Evolutionary conservation across 2,113 vertebrate species (phyloP).

Genomic region (Oxygymnocypris stewartii): DNA sequence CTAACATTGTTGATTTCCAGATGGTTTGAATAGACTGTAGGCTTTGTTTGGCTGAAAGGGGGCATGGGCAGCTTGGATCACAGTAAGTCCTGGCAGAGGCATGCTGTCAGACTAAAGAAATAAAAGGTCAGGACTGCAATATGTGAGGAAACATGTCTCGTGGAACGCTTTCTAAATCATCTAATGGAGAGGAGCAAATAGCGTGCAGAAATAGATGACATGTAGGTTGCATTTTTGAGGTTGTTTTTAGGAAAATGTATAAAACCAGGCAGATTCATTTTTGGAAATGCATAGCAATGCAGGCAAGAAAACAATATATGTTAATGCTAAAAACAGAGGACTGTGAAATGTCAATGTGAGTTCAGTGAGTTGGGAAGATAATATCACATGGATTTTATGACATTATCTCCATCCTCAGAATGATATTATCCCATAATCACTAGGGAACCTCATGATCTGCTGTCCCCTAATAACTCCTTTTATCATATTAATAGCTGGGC

Average conservation of each 20-base stretch:
- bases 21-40: conserved; percentile 53
- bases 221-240: not conserved
- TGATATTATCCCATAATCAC: conserved; percentile 35
- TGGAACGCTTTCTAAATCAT: conserved; percentile 41
- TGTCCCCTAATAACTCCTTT: conserved; percentile 54
- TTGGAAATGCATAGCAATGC: not conserved
- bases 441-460: conserved; percentile 22
- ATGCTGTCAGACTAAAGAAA: conserved; percentile 63
- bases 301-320: not conserved
- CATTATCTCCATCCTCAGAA: conserved; percentile 11
- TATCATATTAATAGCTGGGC: conserved; percentile 69
- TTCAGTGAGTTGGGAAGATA: not conserved
- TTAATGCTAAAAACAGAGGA: not conserved
- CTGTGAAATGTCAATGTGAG: not conserved
- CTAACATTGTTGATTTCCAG: conserved; percentile 31
- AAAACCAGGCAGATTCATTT: not conserved
- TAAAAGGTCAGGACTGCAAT: conserved; percentile 71
- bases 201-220: conserved; percentile 18
- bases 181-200: conserved; percentile 8
- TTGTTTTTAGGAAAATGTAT: not conserved
- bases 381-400: conserved; percentile 2
- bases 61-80: conserved; percentile 70
- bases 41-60: conserved; percentile 47
- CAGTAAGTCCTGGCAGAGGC: conserved; percentile 64
- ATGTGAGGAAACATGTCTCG: conserved; percentile 61